Percentiles rank a stretch among this genome's conserved stretches.
Evolutionary conservation across 2,797 vertebrate species (phyloP).

Genomic region (Tokudaia tokunoshimensis): DNA sequence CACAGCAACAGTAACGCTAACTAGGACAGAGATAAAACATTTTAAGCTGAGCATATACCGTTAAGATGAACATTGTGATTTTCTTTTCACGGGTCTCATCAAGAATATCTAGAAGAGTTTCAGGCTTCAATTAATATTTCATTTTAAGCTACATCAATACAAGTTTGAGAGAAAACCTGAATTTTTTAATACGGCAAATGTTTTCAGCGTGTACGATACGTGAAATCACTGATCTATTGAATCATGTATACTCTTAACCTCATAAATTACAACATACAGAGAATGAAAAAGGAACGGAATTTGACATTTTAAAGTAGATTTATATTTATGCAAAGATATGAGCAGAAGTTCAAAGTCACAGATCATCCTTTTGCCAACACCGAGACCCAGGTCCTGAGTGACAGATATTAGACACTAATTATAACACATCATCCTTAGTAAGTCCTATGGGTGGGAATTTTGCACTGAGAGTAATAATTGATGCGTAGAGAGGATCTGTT

Average conservation of each 20-base stretch:
- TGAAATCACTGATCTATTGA: not conserved
- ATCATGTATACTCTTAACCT: not conserved
- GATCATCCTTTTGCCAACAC: too few species aligned
- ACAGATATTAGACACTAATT: not conserved
- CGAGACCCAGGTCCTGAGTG: not conserved
- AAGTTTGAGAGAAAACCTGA: not conserved
- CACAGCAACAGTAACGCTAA: not conserved
- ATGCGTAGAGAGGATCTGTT: too few species aligned
- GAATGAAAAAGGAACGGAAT: not conserved
- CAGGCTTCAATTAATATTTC: not conserved
- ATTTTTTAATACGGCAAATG: not conserved
- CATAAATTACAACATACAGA: not conserved
- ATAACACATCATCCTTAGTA: not conserved
- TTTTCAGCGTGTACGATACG: not conserved
- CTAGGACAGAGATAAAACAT: not conserved
- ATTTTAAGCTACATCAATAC: not conserved
- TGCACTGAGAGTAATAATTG: not conserved
- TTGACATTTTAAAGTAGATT: not conserved
- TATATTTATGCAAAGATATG: not conserved
- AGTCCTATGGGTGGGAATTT: not conserved
- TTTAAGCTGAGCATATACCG: not conserved
- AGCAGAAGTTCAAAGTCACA: not conserved
- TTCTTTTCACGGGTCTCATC: not conserved
- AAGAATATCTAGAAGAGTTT: not conserved
- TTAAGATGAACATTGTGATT: not conserved